Evolutionary conservation across 2,888 invertebrate genomes (phyloP), one percentile per base, ranked within the genome.

Genomic region (Leptopilina syphax): DNA sequence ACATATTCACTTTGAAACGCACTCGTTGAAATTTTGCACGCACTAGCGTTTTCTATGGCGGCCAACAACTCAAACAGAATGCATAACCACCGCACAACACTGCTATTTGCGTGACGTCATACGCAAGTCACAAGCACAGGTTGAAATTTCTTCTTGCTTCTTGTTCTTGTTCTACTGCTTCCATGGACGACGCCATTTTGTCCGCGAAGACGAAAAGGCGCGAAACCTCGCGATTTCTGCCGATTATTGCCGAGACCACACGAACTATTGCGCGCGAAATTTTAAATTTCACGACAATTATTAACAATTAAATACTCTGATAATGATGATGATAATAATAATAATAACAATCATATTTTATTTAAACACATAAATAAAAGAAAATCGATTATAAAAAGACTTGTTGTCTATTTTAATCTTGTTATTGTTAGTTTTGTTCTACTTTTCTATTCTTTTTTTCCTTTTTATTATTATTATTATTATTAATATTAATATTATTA

Each of bases 111-210:
- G 63, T 76, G 63, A 76, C 76, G 63, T 63, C 63, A 63, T 18
- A 27, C 63, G 76, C 63, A 76, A n/a, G 44, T 41, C 41, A 67
- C 67, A 67, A 67, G 44, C 41, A 67, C 67, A 44, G 67, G 47
- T 67, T 47, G 67, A 47, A 67, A 34, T 41, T 65, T 76, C 34
- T 34, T 34, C 63, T 57, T 47, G 12, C 41, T 66, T 27, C 66
- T 18, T 76, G 76, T 60, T 54, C 65, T 57, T 57, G n/a, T 13
- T 60, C 77, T 77, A 50, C 77, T 77, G 63, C 77, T 78, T 83
- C 84, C 83, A 85, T 84, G 84, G 83, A 79, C 80, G 81, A 84
- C 87, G 84, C 86, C 88, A 87, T 85, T 79, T 87, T 86, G 81
- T 79, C 80, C 79, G 82, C 83, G 81, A 82, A 81, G 34, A 77